These are phyloP conservation scores for Channa striata DNA, from an alignment of 2,797 vertebrate genomes.

Conservation along the genomic window DNA sequence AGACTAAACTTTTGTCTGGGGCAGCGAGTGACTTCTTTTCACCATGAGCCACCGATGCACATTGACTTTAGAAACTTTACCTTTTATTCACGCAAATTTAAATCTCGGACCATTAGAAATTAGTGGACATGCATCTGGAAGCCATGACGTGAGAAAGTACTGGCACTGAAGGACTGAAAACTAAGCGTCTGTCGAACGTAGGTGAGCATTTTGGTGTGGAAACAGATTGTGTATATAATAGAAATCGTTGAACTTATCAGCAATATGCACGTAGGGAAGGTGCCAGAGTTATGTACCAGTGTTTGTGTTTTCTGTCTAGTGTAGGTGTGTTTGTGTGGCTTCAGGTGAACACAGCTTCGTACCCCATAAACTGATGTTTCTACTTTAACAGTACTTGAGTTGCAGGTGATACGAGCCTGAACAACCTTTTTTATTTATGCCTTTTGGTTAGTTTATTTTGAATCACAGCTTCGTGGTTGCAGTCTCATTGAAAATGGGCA, in stretches of 20 bases:
- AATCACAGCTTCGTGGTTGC: not conserved
- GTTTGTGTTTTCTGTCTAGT: no score
- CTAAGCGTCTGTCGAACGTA: no score
- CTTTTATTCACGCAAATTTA: not conserved
- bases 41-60: not conserved
- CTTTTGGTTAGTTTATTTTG: not conserved
- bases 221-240: not conserved
- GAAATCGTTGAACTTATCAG: not conserved
- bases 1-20: not conserved
- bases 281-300: no score
- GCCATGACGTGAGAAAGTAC: not conserved
- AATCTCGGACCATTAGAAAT: not conserved
- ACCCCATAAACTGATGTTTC: not conserved
- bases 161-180: not conserved
- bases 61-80: not conserved
- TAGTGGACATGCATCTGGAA: not conserved
- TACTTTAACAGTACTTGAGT: not conserved
- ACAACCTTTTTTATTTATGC: not conserved
- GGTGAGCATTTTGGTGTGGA: no score
- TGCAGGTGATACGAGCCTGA: not conserved
- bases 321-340: no score
- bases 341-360: not conserved
- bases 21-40: not conserved
- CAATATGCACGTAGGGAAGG: no score
- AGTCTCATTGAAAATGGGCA: conserved; percentile 4